phyloP scores from a whole-genome alignment of 2,113 vertebrate species.

The Heliornis fulica region DNA sequence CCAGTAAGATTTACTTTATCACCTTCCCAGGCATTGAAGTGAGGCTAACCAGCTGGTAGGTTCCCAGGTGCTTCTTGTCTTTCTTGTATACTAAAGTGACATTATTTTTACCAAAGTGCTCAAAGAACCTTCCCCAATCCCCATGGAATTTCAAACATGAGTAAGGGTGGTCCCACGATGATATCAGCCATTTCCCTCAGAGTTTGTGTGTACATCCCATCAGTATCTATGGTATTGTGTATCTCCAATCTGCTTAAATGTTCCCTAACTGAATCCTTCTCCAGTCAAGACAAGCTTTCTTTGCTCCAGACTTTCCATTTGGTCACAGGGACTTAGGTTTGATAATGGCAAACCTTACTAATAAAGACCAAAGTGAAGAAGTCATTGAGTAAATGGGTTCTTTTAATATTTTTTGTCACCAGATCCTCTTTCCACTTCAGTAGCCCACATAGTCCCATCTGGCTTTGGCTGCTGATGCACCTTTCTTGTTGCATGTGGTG shows the following conservation, averaged over 20 bases:
- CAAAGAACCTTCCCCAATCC: background rate
- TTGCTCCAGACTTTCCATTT: background rate
- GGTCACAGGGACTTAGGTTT: background rate
- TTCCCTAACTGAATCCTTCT: background rate
- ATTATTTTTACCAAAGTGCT: background rate
- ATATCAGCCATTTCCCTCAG: background rate
- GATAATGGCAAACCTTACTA: background rate
- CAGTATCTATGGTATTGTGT: rapidly evolving
- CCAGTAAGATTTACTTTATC: background rate
- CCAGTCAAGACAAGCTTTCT: background rate
- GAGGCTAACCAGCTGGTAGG: background rate
- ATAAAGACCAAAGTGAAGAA: background rate
- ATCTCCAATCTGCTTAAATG: background rate
- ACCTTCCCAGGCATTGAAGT: background rate
- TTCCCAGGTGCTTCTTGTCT: background rate
- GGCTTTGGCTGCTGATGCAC: background rate
- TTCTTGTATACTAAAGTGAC: background rate
- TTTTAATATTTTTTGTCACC: background rate
- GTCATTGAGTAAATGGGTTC: rapidly evolving
- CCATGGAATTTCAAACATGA: background rate
- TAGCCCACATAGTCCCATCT: background rate
- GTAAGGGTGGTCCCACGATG: background rate
- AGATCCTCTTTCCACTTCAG: background rate
- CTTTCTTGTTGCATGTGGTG: background rate
- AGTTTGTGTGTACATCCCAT: rapidly evolving